Evolutionary conservation across 1,140 invertebrate species (phyloP), one percentile per base, ranked within the genome.

Genomic region (Colletes gigas): DNA sequence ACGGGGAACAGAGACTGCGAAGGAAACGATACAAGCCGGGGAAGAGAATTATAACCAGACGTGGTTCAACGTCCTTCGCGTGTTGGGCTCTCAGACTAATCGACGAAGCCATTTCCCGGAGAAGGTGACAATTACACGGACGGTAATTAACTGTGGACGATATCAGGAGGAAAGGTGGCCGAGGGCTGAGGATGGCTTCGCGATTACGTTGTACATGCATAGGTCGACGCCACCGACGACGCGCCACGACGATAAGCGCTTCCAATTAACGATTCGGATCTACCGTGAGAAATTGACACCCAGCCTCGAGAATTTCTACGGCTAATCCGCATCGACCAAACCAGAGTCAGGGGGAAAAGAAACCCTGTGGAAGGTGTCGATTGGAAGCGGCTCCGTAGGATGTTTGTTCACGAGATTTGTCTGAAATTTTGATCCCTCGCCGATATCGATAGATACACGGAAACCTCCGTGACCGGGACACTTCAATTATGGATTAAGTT

Each of bases 181-280:
- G 39, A 76, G 57, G n/a, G 60, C 12, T 8, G 8, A 19, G 30
- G 66, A 59, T 52, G 78, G 59, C 71, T 44, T 66, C 39, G 47
- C 67, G 77, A 85, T 85, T 85, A 82, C 81, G n/a, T 69, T 60
- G 70, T 69, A 77, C 82, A 21, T 81, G 57, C 68, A 85, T 60
- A 10, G 21, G 60, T n/a, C 50, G 50, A 21, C 44, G 57, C 14
- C 15, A 21, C 50, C 50, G 57, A 60, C 78, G 68, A 74, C 60
- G 72, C 78, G 78, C n/a, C 47, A 67, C 52, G 59, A 50, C 68
- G 86, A 88, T 88, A 88, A 88, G 82, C 87, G 66, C 67, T 83
- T 78, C 68, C 82, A 88, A 84, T 88, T 83, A 86, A 88, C 79
- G 78, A 83, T 88, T 88, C 77, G 65, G 78, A 86, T 86, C 75